Evolutionary conservation across 2,797 vertebrate genomes (phyloP), one percentile per base, ranked within the genome.

Genomic region (Cirrhinus mrigala): DNA sequence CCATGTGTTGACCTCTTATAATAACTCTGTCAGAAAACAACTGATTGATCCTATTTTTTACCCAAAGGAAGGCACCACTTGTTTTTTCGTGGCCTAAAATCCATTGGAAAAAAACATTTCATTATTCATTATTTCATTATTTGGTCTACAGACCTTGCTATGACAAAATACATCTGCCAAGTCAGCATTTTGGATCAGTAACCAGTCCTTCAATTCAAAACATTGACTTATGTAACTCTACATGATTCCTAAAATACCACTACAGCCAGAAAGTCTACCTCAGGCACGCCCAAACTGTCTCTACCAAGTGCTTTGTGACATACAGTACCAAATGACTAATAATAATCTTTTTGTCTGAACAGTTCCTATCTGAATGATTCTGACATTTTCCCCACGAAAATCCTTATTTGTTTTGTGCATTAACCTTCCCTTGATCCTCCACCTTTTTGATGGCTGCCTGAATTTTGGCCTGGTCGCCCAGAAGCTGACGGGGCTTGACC

Each of bases 381-480:
- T 37, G 37, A 81, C 60, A 22, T 27, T 24, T 54, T 64, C 27
- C 22, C 6, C 24, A 44, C 18, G 11, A 14, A 40, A 27, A 46
- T 11, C 74, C 89, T 94, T 90, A 94, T 89, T 92, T 91, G 79
- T 92, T 92, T 62, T 86, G 37, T 50, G 89, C 79, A 68, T 93
- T 96, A 58, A 95, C 98, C 94, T 98, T 99, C 79, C 98, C 98
- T 95, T 99, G 98, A 92, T 99, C 97, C 84, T 99, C 97, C 87
- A 99, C 98, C 93, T 97, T 98, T 92, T 97, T 98, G 93, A 99
- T 99, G 84, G 98, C 98, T 11, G 96, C 97, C 88, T 96, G 96
- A 90, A 99, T 99, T 78, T 97, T 98, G 68, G 94, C 95, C 89
- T 97, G 97, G 91, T 99, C 96, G 62, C 98, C 98, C 85, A 99